phyloP scores from a whole-genome alignment of 2,113 vertebrate genomes.

The Otocyon megalotis region DNA sequence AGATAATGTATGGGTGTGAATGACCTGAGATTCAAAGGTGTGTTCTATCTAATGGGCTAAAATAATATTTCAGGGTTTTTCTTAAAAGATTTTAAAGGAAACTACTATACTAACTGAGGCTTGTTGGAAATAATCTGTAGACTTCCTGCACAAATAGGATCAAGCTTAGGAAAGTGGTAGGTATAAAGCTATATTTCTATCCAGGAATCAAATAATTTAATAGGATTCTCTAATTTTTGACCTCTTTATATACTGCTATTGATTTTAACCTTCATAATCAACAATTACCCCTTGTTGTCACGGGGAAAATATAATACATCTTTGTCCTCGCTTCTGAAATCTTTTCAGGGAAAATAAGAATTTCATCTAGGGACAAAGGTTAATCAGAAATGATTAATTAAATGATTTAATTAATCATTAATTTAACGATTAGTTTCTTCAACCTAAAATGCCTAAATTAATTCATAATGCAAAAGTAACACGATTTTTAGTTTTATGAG shows the following conservation, averaged over 20 bases:
- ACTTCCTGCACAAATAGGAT: constrained; percentile 54
- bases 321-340: neutral
- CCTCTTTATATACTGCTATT: neutral
- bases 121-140: constrained; percentile 42
- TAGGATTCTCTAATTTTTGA: constrained; percentile 50
- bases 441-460: neutral
- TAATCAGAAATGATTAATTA: constrained; percentile 16
- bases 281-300: constrained; percentile 29
- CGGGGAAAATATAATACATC: neutral
- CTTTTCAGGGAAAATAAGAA: constrained; percentile 47
- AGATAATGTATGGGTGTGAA: constrained; percentile 23
- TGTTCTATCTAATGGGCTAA: neutral
- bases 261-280: constrained; percentile 25
- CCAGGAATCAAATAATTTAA: constrained; percentile 73
- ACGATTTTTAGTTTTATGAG: neutral
- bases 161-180: constrained; percentile 42
- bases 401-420: too few species aligned
- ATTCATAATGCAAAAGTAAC: neutral
- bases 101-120: constrained; percentile 59
- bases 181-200: constrained; percentile 65
- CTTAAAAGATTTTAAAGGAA: constrained; percentile 63
- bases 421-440: neutral
- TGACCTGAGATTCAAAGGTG: constrained; percentile 55
- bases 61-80: constrained; percentile 76
- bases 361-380: neutral